phyloP scores from a whole-genome alignment of 1,140 invertebrate genomes.

The Calosoma granatense region DNA sequence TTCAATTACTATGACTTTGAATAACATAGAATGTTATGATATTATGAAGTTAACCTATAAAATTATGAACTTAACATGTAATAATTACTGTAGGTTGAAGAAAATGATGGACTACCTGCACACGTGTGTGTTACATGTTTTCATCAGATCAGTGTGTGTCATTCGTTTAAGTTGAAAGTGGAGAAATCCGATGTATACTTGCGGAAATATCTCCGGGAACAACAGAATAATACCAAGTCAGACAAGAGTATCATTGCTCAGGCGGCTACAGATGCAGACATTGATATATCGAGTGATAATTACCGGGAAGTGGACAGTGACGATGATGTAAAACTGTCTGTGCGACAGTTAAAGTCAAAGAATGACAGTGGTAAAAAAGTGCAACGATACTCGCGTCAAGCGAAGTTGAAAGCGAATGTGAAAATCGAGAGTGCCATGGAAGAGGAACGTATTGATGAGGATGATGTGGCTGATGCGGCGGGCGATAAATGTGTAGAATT shows the following conservation, averaged over 20 bases:
- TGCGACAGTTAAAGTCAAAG: not conserved
- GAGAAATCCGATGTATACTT: constrained; percentile 20
- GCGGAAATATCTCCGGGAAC: constrained; percentile 16
- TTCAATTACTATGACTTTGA: no score
- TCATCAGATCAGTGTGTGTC: constrained; percentile 22
- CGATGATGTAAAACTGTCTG: not conserved
- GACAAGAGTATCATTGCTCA: not conserved
- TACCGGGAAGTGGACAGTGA: not conserved
- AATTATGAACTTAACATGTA: no score
- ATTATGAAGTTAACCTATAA: no score
- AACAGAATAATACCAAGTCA: constrained; percentile 12
- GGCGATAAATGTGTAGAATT: not conserved
- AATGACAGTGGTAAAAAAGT: not conserved
- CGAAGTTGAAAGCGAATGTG: not conserved
- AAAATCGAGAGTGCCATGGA: not conserved
- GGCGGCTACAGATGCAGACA: not conserved
- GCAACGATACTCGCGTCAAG: not conserved
- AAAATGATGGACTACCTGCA: constrained; percentile 22
- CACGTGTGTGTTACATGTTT: constrained; percentile 23
- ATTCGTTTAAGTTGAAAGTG: constrained; percentile 24
- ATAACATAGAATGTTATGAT: not conserved
- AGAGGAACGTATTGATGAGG: not conserved
- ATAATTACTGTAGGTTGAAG: constrained; percentile 19
- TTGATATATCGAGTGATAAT: not conserved
- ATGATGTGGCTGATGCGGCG: not conserved